These are phyloP conservation scores for Hippoglossus stenolepis DNA, from an alignment of 2,113 vertebrate genomes.

Conservation along the genomic window DNA sequence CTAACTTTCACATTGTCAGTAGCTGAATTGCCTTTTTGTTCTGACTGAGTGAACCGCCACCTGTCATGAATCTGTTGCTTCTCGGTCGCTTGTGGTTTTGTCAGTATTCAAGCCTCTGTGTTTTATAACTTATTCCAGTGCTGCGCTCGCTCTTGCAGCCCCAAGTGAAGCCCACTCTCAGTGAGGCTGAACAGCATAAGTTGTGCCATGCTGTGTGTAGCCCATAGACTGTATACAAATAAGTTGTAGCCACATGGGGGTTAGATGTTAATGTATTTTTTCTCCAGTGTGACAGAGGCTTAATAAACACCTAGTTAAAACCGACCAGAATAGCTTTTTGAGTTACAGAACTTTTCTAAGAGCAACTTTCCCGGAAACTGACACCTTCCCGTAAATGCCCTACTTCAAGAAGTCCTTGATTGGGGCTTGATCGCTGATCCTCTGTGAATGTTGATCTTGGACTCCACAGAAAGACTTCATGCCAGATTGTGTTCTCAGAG, in stretches of 20 bases:
- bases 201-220: neutral
- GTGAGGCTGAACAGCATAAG: neutral
- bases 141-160: neutral
- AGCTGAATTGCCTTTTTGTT: too few species aligned
- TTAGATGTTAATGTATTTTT: neutral
- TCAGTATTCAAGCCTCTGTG: too few species aligned
- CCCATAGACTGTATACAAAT: neutral
- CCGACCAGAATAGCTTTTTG: neutral
- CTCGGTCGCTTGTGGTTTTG: too few species aligned
- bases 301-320: neutral
- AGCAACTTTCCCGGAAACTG: conserved; percentile 23
- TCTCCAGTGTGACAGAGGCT: neutral
- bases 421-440: conserved; percentile 31
- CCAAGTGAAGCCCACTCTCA: too few species aligned
- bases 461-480: conserved; percentile 12
- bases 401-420: conserved; percentile 6
- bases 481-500: conserved; percentile 43
- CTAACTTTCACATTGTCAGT: too few species aligned
- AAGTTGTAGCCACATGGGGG: neutral
- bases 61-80: too few species aligned
- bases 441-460: conserved; percentile 46
- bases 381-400: conserved; percentile 23
- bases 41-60: too few species aligned
- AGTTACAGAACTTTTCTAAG: conserved; percentile 8
- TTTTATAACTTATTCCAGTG: neutral